Evolutionary conservation across 2,797 vertebrate genomes (phyloP).

Genomic region (Pangasius djambal): DNA sequence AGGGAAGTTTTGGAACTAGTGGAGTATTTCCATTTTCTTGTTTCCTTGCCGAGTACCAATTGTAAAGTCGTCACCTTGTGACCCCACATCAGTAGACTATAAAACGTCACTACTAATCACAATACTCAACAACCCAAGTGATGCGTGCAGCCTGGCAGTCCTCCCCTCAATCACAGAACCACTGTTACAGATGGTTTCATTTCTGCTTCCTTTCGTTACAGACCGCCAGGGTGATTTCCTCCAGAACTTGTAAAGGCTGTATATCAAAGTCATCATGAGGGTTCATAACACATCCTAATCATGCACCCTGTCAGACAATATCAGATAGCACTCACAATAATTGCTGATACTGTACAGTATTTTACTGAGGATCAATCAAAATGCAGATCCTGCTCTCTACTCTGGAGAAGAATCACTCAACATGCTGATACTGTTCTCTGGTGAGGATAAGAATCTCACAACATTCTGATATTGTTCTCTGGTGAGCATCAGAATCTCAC

Average conservation of each 20-base stretch:
- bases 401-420: background rate
- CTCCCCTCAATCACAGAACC: background rate
- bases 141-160: background rate
- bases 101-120: background rate
- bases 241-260: background rate
- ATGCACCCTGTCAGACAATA: background rate
- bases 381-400: slow-evolving; percentile 7
- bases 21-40: background rate
- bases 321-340: background rate
- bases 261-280: background rate
- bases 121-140: background rate
- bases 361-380: background rate
- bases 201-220: background rate
- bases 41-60: background rate
- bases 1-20: background rate
- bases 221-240: background rate
- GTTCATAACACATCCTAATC: background rate
- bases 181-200: background rate
- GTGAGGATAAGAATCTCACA: background rate
- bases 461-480: background rate
- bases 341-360: background rate
- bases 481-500: background rate
- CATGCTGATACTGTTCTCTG: background rate
- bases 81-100: background rate
- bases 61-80: background rate